phyloP scores from a whole-genome alignment of 2,113 vertebrate species.

The Campylomormyrus tamandua region DNA sequence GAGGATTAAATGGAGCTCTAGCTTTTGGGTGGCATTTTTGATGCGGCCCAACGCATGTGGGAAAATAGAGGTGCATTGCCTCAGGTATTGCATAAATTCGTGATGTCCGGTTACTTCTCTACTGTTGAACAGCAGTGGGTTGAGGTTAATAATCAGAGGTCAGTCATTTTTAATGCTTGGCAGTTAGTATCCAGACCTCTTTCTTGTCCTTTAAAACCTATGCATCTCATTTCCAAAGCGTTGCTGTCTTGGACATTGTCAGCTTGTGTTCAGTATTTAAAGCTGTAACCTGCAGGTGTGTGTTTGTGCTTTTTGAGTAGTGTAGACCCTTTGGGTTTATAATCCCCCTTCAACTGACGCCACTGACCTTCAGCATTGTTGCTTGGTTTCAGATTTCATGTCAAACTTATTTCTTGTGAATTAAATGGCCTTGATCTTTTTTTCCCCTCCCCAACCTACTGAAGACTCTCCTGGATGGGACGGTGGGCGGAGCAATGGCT shows the following conservation, averaged over 20 bases:
- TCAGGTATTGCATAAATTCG: background rate
- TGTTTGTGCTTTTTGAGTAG: background rate
- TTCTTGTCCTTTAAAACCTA: background rate
- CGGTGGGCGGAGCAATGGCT: constrained; percentile 61
- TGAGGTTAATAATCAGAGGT: background rate
- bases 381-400: background rate
- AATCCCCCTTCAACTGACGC: background rate
- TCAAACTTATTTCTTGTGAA: background rate
- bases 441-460: background rate
- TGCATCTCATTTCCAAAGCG: background rate
- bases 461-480: constrained; percentile 67
- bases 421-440: background rate
- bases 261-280: background rate
- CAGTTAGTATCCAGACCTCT: background rate
- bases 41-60: constrained; percentile 29
- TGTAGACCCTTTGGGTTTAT: constrained; percentile 13
- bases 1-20: background rate
- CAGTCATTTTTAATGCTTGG: background rate
- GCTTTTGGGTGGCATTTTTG: background rate
- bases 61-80: constrained; percentile 34
- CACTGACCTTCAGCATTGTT: background rate
- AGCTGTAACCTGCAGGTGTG: background rate
- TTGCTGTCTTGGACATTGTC: background rate
- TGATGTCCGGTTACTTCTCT: background rate
- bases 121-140: background rate